phyloP scores from a whole-genome alignment of 2,797 vertebrate species.

The Florisuga fusca region DNA sequence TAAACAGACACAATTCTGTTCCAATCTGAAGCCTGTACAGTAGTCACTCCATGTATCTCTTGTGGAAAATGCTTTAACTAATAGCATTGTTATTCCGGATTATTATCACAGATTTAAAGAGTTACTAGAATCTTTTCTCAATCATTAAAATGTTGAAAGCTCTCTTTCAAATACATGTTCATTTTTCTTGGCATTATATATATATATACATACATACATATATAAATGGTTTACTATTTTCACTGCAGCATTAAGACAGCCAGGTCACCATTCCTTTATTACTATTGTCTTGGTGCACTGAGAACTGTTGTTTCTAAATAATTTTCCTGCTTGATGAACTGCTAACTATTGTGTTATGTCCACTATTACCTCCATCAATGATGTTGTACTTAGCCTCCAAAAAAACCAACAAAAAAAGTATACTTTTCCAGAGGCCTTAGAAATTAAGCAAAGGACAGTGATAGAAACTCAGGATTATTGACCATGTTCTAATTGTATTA shows the following conservation, averaged over 20 bases:
- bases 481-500: neutral
- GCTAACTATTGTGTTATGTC: neutral
- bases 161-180: neutral
- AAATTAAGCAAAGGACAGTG: neutral
- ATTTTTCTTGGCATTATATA: too few relatives aligned
- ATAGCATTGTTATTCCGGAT: neutral
- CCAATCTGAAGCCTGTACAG: neutral
- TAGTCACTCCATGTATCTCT: neutral
- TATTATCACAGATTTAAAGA: neutral
- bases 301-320: neutral
- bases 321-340: neutral
- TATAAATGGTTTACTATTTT: neutral
- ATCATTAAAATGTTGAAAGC: neutral
- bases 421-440: neutral
- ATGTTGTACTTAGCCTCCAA: neutral
- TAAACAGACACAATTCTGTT: neutral
- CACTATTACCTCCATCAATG: neutral
- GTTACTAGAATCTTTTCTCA: neutral
- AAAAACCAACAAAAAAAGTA: neutral
- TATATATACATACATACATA: too few relatives aligned
- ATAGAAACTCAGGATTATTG: neutral
- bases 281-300: neutral
- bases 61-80: neutral
- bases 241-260: neutral
- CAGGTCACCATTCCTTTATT: neutral